A percentile compares a stretch with the other conserved stretches of the same genome.
Evolutionary conservation across 2,888 invertebrate species (phyloP).

Genomic region (Allolobophora icterica): DNA sequence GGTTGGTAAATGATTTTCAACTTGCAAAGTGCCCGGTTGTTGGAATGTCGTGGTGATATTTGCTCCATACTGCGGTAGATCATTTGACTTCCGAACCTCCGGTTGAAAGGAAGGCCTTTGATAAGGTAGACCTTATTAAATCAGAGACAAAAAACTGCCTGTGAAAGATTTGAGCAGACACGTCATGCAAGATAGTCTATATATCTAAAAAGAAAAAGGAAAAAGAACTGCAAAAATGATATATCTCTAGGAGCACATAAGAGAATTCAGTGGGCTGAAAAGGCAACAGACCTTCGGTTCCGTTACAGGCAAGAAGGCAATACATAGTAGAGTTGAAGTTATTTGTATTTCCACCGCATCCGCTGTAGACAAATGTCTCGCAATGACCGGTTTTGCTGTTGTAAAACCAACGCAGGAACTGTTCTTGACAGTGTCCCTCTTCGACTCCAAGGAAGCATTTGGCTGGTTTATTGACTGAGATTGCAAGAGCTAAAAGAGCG

Average conservation of each 20-base stretch:
- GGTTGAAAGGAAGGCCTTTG: background rate
- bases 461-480: background rate
- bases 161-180: background rate
- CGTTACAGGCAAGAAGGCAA: slow-evolving; percentile 13
- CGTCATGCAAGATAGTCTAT: background rate
- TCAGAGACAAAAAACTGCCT: background rate
- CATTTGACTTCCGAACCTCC: too few relatives aligned
- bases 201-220: background rate
- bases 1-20: too few relatives aligned
- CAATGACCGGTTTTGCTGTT: background rate
- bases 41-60: too few relatives aligned
- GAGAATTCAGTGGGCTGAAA: background rate
- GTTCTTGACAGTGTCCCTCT: background rate
- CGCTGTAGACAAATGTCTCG: slow-evolving; percentile 19
- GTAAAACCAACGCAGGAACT: background rate
- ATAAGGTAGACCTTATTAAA: background rate
- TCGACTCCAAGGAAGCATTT: background rate
- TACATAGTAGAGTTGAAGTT: slow-evolving; percentile 25
- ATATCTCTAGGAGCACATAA: background rate
- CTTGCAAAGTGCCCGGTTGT: too few relatives aligned
- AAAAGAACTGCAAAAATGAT: background rate
- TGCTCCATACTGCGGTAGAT: too few relatives aligned
- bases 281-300: background rate
- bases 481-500: background rate
- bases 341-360: slow-evolving; percentile 25